Conservation (phyloP, 2,888 invertebrate species). For the Pseudolycoriella hygida region DNA sequence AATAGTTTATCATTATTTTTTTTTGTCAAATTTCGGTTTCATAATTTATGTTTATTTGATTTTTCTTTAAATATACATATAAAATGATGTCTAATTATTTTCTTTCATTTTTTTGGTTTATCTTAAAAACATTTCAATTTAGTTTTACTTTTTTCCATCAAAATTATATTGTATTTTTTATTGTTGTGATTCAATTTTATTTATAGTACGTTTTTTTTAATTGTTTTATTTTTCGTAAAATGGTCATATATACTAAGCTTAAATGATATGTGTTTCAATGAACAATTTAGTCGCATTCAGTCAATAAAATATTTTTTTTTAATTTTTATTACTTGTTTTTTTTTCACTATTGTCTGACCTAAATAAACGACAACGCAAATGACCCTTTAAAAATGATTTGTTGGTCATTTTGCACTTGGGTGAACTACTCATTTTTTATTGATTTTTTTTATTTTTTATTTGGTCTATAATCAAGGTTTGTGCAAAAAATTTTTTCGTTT, state of each 20-base stretch:
- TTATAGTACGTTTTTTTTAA: not conserved
- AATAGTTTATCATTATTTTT: too few relatives aligned
- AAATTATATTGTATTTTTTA: not conserved
- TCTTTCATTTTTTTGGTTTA: not conserved
- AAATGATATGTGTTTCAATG: slow-evolving; percentile 13
- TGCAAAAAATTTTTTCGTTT: not conserved
- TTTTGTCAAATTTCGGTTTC: too few relatives aligned
- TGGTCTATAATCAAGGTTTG: not conserved
- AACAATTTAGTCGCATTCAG: slow-evolving; percentile 7
- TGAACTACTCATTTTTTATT: slow-evolving; percentile 5
- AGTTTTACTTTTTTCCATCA: not conserved
- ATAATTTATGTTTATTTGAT: not conserved
- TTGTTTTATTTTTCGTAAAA: slow-evolving; percentile 1
- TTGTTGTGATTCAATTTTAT: not conserved
- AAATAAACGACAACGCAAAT: slow-evolving; percentile 4
- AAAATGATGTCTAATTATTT: not conserved
- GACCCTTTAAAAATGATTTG: slow-evolving; percentile 4
- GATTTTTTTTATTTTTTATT: not conserved
- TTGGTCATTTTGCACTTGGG: slow-evolving; percentile 7
- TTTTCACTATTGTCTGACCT: not conserved
- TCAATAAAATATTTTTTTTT: slow-evolving; percentile 5
- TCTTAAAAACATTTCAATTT: not conserved
- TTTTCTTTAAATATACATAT: not conserved
- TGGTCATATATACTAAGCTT: slow-evolving; percentile 11
- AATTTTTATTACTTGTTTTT: slow-evolving; percentile 1